These are phyloP conservation scores for Diplazon laetatorius DNA, from an alignment of 2,888 invertebrate species.

Conservation along the genomic window DNA sequence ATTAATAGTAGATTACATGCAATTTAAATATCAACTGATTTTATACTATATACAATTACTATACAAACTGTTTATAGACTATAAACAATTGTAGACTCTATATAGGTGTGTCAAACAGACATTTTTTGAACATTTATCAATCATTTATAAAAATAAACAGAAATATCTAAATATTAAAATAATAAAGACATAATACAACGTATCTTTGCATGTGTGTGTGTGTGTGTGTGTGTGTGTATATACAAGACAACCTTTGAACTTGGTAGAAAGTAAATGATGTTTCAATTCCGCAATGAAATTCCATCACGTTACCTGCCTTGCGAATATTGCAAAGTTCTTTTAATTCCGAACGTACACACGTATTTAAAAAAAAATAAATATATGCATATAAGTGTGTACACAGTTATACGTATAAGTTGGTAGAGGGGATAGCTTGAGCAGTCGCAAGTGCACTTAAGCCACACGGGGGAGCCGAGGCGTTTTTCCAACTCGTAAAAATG, in stretches of 20 bases:
- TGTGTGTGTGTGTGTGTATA: slow-evolving; percentile 10
- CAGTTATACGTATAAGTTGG: too few relatives aligned
- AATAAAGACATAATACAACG: background rate
- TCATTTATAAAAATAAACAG: too few relatives aligned
- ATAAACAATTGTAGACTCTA: too few relatives aligned
- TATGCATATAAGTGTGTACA: too few relatives aligned
- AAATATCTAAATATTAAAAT: slow-evolving; percentile 17
- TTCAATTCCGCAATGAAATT: slow-evolving; percentile 44
- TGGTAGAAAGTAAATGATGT: slow-evolving; percentile 54
- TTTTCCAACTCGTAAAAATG: slow-evolving; percentile 66
- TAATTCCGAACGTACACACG: slow-evolving; percentile 6
- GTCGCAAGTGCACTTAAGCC: slow-evolving; percentile 39
- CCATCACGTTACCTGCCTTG: slow-evolving; percentile 28
- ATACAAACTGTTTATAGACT: too few relatives aligned
- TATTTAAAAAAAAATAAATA: background rate
- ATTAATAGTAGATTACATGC: too few relatives aligned
- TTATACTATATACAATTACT: too few relatives aligned
- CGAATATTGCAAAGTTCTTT: slow-evolving; percentile 35
- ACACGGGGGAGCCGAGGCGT: slow-evolving; percentile 12
- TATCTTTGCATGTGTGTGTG: slow-evolving; percentile 4
- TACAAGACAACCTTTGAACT: slow-evolving; percentile 47
- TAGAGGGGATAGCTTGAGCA: slow-evolving; percentile 6
- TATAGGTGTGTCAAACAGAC: too few relatives aligned
- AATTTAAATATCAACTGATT: too few relatives aligned
- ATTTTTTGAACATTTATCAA: too few relatives aligned